Evolutionary conservation across 2,797 vertebrate species (phyloP), one percentile per base, ranked within the genome.

Genomic region (Rhabdomys pumilio): DNA sequence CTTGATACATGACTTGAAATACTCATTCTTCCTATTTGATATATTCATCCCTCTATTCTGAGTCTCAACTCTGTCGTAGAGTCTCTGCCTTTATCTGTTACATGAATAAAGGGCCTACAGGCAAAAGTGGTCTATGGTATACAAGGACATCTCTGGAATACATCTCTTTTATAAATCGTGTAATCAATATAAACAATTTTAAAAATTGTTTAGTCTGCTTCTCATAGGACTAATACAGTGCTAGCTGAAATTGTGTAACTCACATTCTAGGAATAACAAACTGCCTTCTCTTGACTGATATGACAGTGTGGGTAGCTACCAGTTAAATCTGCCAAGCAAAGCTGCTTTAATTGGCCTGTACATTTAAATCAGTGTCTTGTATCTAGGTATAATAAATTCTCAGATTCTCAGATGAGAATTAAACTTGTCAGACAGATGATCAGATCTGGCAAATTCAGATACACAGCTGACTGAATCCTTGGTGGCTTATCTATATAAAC

Each of bases 381-480:
- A 96, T 76, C 89, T 96, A 90, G 0, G 1, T 20, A 53, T 73
- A 65, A 87, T 44, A 88, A 91, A 92, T 88, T 85, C 34, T 93
- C 31, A 53, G 13, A 34, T 76, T 67, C 29, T 94, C n/a, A 41
- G 11, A 34, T 81, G 75, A 82, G 84, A 82, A 20, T 22, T 91
- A 26, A 93, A 20, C 15, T 89, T 83, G 44, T 82, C 61, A 63
- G 11, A 81, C 94, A 69, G 26, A 83, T 75, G 4, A 0, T 79
- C 85, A 85, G 22, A 55, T 79, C 13, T 75, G 50, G 29, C 14
- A 67, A 86, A 4, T 67, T 34, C 41, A 65, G 53, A 13, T 57
- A 11, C 8, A 22, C 5, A 59, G n/a, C 10, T 95, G 41, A 15
- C 15, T 77, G 15, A 19, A 87, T 29, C 14, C 57, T 34, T 41